Percentiles rank a stretch among this genome's conserved stretches.
These are phyloP conservation scores for Struthio camelus DNA, from an alignment of 2,113 vertebrate genomes.

Conservation along the genomic window DNA sequence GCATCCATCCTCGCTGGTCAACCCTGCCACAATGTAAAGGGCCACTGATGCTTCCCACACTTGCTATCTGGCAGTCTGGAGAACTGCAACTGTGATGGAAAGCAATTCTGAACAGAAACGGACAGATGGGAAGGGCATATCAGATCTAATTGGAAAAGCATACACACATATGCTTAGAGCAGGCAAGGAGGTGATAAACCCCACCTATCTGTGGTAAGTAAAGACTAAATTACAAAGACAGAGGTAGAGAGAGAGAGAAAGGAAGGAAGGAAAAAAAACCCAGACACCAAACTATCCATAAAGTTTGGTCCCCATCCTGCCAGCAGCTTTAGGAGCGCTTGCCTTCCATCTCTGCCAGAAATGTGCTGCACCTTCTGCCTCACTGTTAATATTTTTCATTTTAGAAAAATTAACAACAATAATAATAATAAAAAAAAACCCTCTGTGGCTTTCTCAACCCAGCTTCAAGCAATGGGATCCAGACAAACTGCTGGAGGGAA, in stretches of 20 bases:
- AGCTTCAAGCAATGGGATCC: conserved; percentile 39
- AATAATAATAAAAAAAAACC: neutral
- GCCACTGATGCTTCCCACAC: neutral
- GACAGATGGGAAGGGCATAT: neutral
- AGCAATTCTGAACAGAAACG: neutral
- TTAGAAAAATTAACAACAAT: neutral
- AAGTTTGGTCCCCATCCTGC: neutral
- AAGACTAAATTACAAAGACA: neutral
- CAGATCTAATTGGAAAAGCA: neutral
- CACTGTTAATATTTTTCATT: neutral
- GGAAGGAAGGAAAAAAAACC: neutral
- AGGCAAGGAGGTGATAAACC: neutral
- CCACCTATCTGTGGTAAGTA: neutral
- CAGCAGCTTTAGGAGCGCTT: neutral
- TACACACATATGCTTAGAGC: neutral
- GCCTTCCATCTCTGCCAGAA: neutral
- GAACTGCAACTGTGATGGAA: neutral
- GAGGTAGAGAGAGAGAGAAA: neutral
- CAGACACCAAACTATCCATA: neutral
- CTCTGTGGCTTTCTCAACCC: neutral
- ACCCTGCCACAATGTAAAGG: neutral
- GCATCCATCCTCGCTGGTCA: neutral
- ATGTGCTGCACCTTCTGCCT: neutral
- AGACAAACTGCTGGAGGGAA: conserved; percentile 42
- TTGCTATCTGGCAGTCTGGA: neutral